Base-by-base conservation (phyloP, 2,113 vertebrate species). In the Australoheros scitulus region DNA sequence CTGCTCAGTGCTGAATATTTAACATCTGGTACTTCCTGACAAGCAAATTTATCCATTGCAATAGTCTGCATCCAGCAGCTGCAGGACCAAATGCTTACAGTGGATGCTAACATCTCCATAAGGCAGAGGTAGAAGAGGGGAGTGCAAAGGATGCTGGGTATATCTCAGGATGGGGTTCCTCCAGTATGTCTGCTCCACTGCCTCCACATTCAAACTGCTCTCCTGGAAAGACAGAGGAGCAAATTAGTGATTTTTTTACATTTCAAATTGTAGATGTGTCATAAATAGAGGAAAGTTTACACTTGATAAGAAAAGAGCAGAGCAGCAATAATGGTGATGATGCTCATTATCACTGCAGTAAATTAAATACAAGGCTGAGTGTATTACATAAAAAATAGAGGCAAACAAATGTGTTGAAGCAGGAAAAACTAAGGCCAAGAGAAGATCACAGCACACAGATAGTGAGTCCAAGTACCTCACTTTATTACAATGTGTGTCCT, bases 131-230 rank as follows among this genome's bases (percentile, higher is more conserved):
- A 98, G 95, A 77, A 98, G 94, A 15, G 97, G 97, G 2, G 97
- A 97, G 92, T 98, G 97, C 94, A 98, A 92, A 18, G 97, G 97
- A 90, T 98, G 97, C 93, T 98, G 97, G 61, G 97, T 98, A 59
- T 98, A 98, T 95, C 97, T 92, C 61, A 98, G 85, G 87, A 98
- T 98, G 47, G 97, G 97, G 90, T 98, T 98, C 89, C 97, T 96
- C 92, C 96, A 95, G 5, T 98, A 98, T 0, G 95, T 98, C 94
- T 98, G 97, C 79, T 98, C 97, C 87, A 98, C 97, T 9, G 96
- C 96, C 91, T 98, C 97, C 2, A 97, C 91, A 77, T 98, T 98
- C 17, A 97, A 92, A 86, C 97, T 97, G 95, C 95, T 98, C 93
- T 98, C 97, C 97, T 98, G 79, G 7, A 85, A 41, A 82, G 10